Conservation (phyloP, 2,113 vertebrate genomes). For the Merops nubicus region DNA sequence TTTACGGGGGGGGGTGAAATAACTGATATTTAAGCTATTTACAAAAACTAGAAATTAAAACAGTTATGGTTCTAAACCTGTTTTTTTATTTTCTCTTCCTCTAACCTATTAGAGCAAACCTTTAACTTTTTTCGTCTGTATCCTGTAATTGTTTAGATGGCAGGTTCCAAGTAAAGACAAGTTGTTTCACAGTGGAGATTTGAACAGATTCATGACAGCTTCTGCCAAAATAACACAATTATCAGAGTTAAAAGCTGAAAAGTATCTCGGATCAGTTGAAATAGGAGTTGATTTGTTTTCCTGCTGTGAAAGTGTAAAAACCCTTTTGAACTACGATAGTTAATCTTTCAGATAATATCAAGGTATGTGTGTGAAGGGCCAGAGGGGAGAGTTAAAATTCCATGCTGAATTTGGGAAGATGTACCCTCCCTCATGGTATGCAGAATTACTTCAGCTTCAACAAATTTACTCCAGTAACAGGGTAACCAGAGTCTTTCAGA, state of each 20-base stretch:
- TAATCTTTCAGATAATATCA: not conserved
- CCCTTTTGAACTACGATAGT: not conserved
- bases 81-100: rapidly evolving
- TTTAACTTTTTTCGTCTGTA: not conserved
- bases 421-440: not conserved
- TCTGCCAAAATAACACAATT: not conserved
- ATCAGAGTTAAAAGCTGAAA: not conserved
- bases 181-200: not conserved
- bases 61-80: not conserved
- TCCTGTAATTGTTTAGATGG: not conserved
- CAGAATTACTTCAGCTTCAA: not conserved
- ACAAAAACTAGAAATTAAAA: not conserved
- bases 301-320: not conserved
- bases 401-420: not conserved
- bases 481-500: not conserved
- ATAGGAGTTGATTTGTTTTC: not conserved
- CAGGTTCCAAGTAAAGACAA: not conserved
- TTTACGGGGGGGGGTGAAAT: not conserved
- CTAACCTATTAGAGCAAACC: not conserved
- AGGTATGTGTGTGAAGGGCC: not conserved
- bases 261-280: not conserved
- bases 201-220: not conserved
- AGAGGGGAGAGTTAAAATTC: not conserved
- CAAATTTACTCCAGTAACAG: not conserved
- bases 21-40: not conserved